Evolutionary conservation across 2,113 vertebrate species (phyloP).

Genomic region (Tricholaema leucomelas): DNA sequence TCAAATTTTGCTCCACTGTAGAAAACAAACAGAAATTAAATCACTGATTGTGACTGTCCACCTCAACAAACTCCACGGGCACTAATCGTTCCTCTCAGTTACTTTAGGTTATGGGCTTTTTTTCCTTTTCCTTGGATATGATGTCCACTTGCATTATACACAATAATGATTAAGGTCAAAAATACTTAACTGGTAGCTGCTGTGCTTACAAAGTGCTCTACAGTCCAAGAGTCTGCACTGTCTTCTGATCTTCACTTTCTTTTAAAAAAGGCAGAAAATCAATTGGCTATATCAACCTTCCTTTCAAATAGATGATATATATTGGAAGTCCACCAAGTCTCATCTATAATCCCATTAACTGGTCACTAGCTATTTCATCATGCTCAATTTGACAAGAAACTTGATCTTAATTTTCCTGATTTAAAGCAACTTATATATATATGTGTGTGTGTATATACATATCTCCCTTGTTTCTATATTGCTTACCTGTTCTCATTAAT

Average conservation of each 20-base stretch:
- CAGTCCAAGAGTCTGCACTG: not conserved
- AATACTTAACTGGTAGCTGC: not conserved
- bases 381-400: not conserved
- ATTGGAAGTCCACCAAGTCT: not conserved
- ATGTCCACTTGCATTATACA: not conserved
- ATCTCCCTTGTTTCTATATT: not conserved
- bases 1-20: not conserved
- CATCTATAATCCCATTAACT: not conserved
- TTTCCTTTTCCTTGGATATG: not conserved
- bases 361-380: not conserved
- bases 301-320: not conserved
- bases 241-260: not conserved
- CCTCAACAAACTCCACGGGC: not conserved
- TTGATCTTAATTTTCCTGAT: not conserved
- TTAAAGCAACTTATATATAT: not conserved
- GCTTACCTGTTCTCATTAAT: not conserved
- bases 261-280: not conserved
- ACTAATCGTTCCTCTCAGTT: not conserved
- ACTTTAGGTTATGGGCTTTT: not conserved
- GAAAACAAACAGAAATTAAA: not conserved
- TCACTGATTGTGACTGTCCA: not conserved
- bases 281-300: not conserved
- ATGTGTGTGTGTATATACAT: not conserved
- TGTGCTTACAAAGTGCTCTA: not conserved
- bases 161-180: not conserved